Conservation (phyloP, 30 jellyfish, hydroid and myxozoan genomes). For the Hydractinia symbiolongicarpus region DNA sequence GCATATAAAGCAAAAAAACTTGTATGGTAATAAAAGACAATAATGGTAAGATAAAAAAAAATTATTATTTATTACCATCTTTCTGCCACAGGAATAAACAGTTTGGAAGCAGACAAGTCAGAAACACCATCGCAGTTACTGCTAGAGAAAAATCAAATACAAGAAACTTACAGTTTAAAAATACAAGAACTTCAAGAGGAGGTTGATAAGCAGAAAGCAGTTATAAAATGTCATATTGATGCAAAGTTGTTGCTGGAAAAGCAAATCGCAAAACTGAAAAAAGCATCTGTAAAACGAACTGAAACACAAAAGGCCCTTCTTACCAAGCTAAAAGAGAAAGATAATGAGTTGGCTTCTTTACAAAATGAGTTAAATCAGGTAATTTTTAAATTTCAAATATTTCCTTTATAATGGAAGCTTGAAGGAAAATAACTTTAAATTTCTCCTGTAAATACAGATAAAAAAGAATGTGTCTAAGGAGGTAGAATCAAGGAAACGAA, state of each 20-base stretch:
- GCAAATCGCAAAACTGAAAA: slow-evolving; percentile 35
- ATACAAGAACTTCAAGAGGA: slow-evolving; percentile 12
- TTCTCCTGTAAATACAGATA: no score
- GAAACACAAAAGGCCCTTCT: slow-evolving; percentile 29
- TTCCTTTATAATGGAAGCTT: background rate
- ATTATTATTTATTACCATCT: background rate
- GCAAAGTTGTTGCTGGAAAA: background rate
- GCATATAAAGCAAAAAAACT: no score
- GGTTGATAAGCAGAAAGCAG: slow-evolving; percentile 1
- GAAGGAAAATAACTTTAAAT: background rate
- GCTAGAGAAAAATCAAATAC: slow-evolving; percentile 11
- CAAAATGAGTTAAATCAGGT: slow-evolving; percentile 34
- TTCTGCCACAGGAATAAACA: slow-evolving; percentile 35
- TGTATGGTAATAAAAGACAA: no score
- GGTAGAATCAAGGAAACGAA: background rate
- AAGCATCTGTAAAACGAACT: slow-evolving; percentile 22
- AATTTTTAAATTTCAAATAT: background rate
- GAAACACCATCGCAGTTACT: slow-evolving; percentile 10
- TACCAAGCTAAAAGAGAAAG: slow-evolving; percentile 35
- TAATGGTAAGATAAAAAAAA: background rate
- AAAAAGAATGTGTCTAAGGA: no score
- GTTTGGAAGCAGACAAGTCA: slow-evolving; percentile 30
- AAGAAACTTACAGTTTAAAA: slow-evolving; percentile 27
- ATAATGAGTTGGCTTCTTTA: slow-evolving; percentile 22
- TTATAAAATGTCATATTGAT: background rate